Base-by-base conservation (phyloP, 2,113 vertebrate genomes). In the Aspiorhynchus laticeps region DNA sequence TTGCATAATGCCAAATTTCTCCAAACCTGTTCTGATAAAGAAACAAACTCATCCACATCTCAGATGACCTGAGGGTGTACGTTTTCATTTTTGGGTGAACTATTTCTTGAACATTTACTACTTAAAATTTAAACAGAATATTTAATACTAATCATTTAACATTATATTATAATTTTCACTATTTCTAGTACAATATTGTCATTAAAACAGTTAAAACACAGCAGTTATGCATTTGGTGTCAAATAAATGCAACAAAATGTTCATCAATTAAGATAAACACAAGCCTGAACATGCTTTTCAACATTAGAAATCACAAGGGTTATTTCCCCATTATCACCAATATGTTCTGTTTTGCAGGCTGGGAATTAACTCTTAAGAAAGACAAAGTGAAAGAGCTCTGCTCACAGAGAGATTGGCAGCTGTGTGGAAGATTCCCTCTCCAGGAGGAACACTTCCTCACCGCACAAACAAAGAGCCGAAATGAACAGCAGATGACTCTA, bases 401-500 rank as follows among this genome's bases (percentile, higher is more conserved):
- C 31, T 61, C 31, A 38, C 17, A n/a, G 11, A 26, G 24, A 63
- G 56, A 65, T 26, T 41, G 79, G 56, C 56, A 81, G 79, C 79
- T 28, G 11, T 81, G 79, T 41, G 56, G 36, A 63, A 59, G 56
- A 81, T 65, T 81, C 56, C 31, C 33, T 65, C 36, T 65, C 36
- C 79, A 65, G 36, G 78, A 63, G 36, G 24, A 38, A 80, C 21
- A 21, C 75, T 53, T 78, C 75, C 46, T 53, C 15, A 1, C n/a
- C 2, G 14, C 75, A 80, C 51, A 80, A 80, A 38, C 78, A 80
- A 43, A 81, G 14, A 41, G 59, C 9, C 10, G 1, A 38, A 81
- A 81, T 81, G 56, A 81, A 81, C 36, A 81, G 79, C 79, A 81
- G 79, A 81, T 28, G 79, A 63, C 79, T 81, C 79, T 61, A 81